Base-by-base conservation (phyloP, 1,140 invertebrate genomes). In the Tetranychus urticae region DNA sequence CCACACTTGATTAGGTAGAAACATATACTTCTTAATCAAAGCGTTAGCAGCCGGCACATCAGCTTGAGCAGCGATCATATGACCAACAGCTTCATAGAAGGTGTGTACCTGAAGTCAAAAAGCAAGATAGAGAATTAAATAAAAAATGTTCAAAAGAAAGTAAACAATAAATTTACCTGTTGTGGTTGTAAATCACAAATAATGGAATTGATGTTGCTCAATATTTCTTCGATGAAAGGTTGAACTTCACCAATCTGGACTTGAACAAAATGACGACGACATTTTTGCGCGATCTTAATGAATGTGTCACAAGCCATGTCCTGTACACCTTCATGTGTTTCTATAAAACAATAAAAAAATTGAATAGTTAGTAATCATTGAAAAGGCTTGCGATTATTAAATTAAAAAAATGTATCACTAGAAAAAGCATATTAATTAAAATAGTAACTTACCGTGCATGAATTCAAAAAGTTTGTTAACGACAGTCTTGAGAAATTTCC, bases 261-360 rank as follows among this genome's bases (percentile, higher is more conserved):
- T 56, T 70, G 73, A 42, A 98, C 92, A 80, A 99, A 99, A 76
- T 98, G 93, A 65, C 91, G 78, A 61, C 90, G 79, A 76, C 96
- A 99, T 74, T 99, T 99, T 65, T 93, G 79, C n/a, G 96, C 91
- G 71, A 99, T 99, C 76, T 99, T 99, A 66, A 99, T 98, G 72
- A 99, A 99, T 34, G 96, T 99, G 77, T 99, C 96, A 78, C 96
- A 99, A 60, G 96, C 96, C 96, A 99, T 99, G 70, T 97, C 92
- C 68, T 73, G 69, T 8, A 99, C 94, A 68, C 96, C 96, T 73
- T 98, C 96, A 72, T 99, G 96, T 39, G 93, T 97, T 79, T 99
- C 92, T 84, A 65, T 39, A 23, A 23, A 23, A 23, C 23, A 23
- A 23, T 23, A 23, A 23, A 23, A 23, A 23, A 23, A 23, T 64